Evolutionary conservation across 2,888 invertebrate species (phyloP), one percentile per base, ranked within the genome.

Genomic region (Andrena praecox): DNA sequence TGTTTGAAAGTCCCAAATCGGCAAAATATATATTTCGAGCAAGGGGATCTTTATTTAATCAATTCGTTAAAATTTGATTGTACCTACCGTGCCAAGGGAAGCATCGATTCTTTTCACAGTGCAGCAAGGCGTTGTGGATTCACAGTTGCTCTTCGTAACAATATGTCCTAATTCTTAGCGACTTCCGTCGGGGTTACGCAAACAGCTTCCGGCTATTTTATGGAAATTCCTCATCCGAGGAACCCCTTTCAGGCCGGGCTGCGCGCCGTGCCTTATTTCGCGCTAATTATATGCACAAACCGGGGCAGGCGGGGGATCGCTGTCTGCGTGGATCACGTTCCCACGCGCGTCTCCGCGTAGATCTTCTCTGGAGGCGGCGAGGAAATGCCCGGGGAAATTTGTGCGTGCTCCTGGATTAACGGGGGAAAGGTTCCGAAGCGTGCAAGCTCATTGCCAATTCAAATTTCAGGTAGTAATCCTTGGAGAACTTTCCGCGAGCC

Each of bases 131-230:
- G 12, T 42, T 42, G 1, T 12, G 42, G 42, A 12, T 42, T 42
- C 42, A 12, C 42, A 42, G 42, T 42, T 42, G 16, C 7, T n/a
- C 8, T 6, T 8, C 35, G 63, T 8, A 69, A 33, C 8, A 50
- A n/a, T 50, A 16, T 77, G 72, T 20, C 78, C 78, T 67, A 80
- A 62, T 62, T 78, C 67, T 54, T 50, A 33, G 54, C 48, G 60
- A 67, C 29, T 80, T 78, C 80, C 78, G 78, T 48, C 50, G 67
- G 67, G 56, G 80, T 76, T 76, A 67, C 77, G 77, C 72, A 64
- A 77, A 67, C 76, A 59, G 81, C 71, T 82, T 82, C 82, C 82
- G 82, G 81, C 81, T 82, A 77, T 81, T 76, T 76, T 81, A 77
- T 81, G 82, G 82, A 77, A 81, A 82, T 80, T 76, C 63, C 71